Evolutionary conservation across 64 coral and sea anemone genomes (phyloP), one percentile per base, ranked within the genome.

Genomic region (Stichodactyla mertensii): DNA sequence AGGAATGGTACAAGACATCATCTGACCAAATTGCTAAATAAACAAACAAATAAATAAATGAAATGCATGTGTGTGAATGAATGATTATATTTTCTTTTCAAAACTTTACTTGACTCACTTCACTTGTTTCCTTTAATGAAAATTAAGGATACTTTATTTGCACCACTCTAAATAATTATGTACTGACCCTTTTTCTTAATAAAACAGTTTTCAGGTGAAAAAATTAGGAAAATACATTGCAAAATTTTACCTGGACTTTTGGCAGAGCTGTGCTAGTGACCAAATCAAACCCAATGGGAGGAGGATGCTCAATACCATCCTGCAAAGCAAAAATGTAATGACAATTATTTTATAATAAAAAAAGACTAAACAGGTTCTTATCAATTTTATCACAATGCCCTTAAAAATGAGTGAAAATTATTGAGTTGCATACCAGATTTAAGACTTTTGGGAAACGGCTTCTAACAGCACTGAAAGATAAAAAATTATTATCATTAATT

Each of bases 271-370:
- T 64, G 83, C 86, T 79, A 1, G 94, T 82, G 13, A 87, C 86
- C 81, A 96, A 86, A 54, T 96, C 94, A 96, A 96, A 96, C 26
- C 94, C 94, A 58, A 96, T 96, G 78, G 94, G 94, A 59, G 94
- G 91, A 19, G 90, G 82, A 55, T 92, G 83, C 55, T 90, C 87
- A 87, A 62, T 86, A 59, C 94, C 94, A 92, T 96, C 94, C 94
- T 96, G 52, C 6, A 5, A 8, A 79, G 77, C 11, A 0, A 36
- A 28, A 56, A 87, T 18, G 57, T 59, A 59, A 66, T 1, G 16
- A 64, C 19, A 31, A 45, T 45, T 45, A 45, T 55, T 45, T 16
- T 19, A 11, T 19, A 11, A 54, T 5, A 20, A 80, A 79, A 57
- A 11, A 51, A 83, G 27, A 19, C 57, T 16, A 84, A 18, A 15